Conservation (phyloP, 2,888 invertebrate genomes). For the Luffia ferchaultella region DNA sequence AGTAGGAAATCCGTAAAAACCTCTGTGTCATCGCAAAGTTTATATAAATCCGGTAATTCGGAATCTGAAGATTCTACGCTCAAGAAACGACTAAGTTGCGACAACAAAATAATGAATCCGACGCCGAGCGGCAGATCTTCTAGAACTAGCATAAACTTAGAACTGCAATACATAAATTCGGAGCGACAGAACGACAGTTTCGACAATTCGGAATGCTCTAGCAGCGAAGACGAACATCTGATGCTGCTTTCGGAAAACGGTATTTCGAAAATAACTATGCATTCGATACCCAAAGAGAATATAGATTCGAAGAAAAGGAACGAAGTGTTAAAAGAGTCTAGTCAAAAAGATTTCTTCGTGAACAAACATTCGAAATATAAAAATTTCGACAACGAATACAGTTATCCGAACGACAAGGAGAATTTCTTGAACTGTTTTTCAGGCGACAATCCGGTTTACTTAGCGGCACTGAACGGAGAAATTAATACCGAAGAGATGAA, state of each 20-base stretch:
- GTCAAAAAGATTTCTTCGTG: constrained; percentile 42
- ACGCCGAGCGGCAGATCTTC: constrained; percentile 42
- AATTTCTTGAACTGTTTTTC: constrained; percentile 41
- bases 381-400: constrained; percentile 54
- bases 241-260: constrained; percentile 55
- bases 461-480: constrained; percentile 50
- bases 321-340: constrained; percentile 48
- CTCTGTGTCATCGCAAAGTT: constrained; percentile 43
- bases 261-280: constrained; percentile 57
- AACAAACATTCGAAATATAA: constrained; percentile 50
- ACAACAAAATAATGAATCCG: constrained; percentile 42
- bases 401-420: constrained; percentile 55
- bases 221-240: constrained; percentile 57
- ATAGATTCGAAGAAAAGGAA: constrained; percentile 33
- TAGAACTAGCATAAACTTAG: constrained; percentile 45
- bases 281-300: constrained; percentile 32
- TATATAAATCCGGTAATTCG: constrained; percentile 33
- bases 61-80: constrained; percentile 52
- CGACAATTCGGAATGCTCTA: constrained; percentile 49
- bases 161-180: constrained; percentile 45
- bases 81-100: constrained; percentile 52
- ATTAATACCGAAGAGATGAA: constrained; percentile 34
- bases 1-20: constrained; percentile 39
- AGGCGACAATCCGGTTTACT: constrained; percentile 50
- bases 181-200: constrained; percentile 38